Evolutionary conservation across 2,888 invertebrate species (phyloP).

Genomic region (Invenusta paracnida): DNA sequence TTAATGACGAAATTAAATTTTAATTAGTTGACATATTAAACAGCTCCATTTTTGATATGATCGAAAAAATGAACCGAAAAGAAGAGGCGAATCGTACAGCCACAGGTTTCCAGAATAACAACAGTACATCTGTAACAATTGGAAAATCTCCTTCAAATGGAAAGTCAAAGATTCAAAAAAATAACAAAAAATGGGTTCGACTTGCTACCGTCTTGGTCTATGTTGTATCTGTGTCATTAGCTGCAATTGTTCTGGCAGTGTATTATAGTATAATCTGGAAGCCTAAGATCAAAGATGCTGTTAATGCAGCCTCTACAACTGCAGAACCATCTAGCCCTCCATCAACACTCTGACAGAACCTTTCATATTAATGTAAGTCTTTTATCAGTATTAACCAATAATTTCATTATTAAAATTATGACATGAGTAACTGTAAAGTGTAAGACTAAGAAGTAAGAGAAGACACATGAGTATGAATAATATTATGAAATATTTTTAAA

Average conservation of each 20-base stretch:
- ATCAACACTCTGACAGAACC: too few relatives aligned
- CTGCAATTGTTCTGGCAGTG: constrained; percentile 83
- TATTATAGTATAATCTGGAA: constrained; percentile 93
- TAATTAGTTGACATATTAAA: neutral
- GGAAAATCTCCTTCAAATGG: constrained; percentile 50
- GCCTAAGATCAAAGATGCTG: constrained; percentile 61
- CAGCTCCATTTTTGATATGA: neutral
- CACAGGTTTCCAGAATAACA: neutral
- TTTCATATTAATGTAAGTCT: too few relatives aligned
- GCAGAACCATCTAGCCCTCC: neutral
- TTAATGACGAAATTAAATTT: neutral
- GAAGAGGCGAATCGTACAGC: neutral
- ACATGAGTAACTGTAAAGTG: too few relatives aligned
- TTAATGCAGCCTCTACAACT: constrained; percentile 1
- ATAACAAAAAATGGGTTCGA: constrained; percentile 74
- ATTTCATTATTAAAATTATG: too few relatives aligned
- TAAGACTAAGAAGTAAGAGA: too few relatives aligned
- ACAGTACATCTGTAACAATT: neutral
- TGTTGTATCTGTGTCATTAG: constrained; percentile 84
- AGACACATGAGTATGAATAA: too few relatives aligned
- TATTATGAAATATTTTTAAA: too few relatives aligned
- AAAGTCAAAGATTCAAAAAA: constrained; percentile 57
- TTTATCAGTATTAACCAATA: too few relatives aligned
- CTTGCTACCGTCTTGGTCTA: constrained; percentile 87
- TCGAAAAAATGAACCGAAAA: neutral